Evolutionary conservation across 1,140 invertebrate species (phyloP).

Genomic region (Popillia japonica): DNA sequence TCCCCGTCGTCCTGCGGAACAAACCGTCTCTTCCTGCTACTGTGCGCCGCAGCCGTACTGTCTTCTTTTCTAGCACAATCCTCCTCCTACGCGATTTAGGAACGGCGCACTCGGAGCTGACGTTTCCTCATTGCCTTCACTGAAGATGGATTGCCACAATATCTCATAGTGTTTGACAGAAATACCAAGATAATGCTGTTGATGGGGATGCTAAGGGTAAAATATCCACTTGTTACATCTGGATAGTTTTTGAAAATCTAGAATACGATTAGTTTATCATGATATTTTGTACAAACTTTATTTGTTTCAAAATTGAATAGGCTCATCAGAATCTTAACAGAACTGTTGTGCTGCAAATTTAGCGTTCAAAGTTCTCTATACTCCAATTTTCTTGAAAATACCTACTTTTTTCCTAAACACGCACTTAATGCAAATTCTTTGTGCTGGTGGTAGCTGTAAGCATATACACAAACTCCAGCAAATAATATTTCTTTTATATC

Average conservation of each 20-base stretch:
- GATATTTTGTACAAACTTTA: too few relatives aligned
- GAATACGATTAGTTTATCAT: not conserved
- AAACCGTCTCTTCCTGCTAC: conserved; percentile 26
- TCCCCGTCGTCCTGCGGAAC: conserved; percentile 40
- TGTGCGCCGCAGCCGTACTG: not conserved
- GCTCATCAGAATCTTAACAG: too few relatives aligned
- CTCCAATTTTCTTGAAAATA: too few relatives aligned
- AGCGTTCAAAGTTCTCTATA: too few relatives aligned
- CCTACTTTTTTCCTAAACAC: too few relatives aligned
- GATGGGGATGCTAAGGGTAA: not conserved
- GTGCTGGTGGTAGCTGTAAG: too few relatives aligned
- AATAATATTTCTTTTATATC: too few relatives aligned
- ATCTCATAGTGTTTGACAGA: conserved; percentile 20
- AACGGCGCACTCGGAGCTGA: not conserved
- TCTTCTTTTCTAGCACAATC: conserved; percentile 34
- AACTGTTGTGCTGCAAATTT: too few relatives aligned
- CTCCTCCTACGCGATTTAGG: conserved; percentile 12
- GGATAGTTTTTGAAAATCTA: not conserved
- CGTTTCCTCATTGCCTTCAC: conserved; percentile 9
- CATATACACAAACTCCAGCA: too few relatives aligned
- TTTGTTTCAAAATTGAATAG: not conserved
- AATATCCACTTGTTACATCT: conserved; percentile 9
- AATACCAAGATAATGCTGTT: not conserved
- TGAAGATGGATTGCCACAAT: conserved; percentile 13
- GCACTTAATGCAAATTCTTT: too few relatives aligned